Base-by-base conservation (phyloP, 2,113 vertebrate genomes). In the Tinamus guttatus region DNA sequence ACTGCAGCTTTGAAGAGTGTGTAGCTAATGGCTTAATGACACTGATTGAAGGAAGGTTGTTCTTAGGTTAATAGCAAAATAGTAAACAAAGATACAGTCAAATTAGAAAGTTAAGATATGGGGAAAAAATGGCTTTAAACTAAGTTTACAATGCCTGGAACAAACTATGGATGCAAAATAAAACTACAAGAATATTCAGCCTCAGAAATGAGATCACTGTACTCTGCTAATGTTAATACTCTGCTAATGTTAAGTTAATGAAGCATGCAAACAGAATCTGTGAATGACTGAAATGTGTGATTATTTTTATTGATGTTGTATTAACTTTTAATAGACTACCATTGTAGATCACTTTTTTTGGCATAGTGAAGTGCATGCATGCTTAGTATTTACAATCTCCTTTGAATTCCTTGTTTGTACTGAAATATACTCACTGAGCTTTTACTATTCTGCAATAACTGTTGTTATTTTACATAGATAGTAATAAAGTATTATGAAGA, bases 121-220 rank as follows among this genome's bases (percentile, higher is more conserved):
- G 17, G 15, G 82, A 76, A 65, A 78, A 92, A 41, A 49, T 11
- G 18, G 1, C 81, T 78, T 81, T 40, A 78, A 91, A 75, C n/a
- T 27, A 43, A 32, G 28, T 58, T 58, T 58, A 58, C 28, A 58
- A 32, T 58, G 54, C 30, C 8, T 45, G 15, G 5, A 34, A 15
- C 32, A 92, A 13, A 1, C 1, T 60, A 65, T 27, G 25, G 11
- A 6, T 81, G 19, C 8, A 67, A 87, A 60, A 65, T 58, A 56
- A 1, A 4, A 7, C 13, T 16, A 3, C 5, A 47, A 80, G 7
- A 19, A 11, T 45, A 56, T 51, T 25, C 0, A 36, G 34, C 13
- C 24, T 70, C 47, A 43, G 20, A 77, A 89, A 59, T 49, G 0
- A 40, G 25, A 14, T 18, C n/a, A 43, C 27, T 60, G 16, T n/a